phyloP scores from a whole-genome alignment of 2,888 invertebrate genomes.

The Cenopis cana region DNA sequence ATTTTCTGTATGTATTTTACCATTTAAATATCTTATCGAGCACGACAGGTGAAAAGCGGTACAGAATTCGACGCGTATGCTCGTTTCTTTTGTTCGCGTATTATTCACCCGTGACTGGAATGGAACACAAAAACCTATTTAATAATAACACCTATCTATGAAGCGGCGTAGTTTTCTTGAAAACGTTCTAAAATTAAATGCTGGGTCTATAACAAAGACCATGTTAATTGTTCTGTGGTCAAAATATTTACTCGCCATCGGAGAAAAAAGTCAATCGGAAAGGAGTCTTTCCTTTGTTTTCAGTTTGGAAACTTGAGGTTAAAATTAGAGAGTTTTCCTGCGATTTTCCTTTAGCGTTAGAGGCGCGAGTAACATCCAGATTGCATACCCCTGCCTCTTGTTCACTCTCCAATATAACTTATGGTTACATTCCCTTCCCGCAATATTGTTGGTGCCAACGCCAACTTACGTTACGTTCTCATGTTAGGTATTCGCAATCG shows the following conservation, averaged over 20 bases:
- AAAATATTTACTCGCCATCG: conserved; percentile 1
- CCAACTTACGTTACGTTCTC: too few species aligned
- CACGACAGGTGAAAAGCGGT: conserved; percentile 66
- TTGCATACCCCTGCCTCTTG: conserved; percentile 22
- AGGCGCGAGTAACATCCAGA: conserved; percentile 5
- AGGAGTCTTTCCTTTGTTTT: neutral
- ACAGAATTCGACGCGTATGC: conserved; percentile 76
- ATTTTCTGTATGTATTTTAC: conserved; percentile 54
- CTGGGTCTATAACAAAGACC: conserved; percentile 17
- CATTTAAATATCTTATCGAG: conserved; percentile 59
- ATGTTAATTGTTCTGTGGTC: conserved; percentile 20
- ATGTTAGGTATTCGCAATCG: conserved; percentile 15
- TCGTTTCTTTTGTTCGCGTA: conserved; percentile 76
- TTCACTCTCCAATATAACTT: conserved; percentile 10
- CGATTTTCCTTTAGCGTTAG: neutral
- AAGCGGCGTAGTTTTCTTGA: conserved; percentile 50
- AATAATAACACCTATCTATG: conserved; percentile 59
- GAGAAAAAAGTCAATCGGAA: neutral
- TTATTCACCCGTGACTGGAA: conserved; percentile 68
- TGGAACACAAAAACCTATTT: conserved; percentile 71
- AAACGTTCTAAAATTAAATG: conserved; percentile 50
- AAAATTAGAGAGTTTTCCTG: neutral
- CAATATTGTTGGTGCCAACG: conserved; percentile 6
- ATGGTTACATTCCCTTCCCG: conserved; percentile 23
- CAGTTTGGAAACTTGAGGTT: neutral